phyloP scores from a whole-genome alignment of 2,797 vertebrate species.

The Ptychobarbus kaznakovi region DNA sequence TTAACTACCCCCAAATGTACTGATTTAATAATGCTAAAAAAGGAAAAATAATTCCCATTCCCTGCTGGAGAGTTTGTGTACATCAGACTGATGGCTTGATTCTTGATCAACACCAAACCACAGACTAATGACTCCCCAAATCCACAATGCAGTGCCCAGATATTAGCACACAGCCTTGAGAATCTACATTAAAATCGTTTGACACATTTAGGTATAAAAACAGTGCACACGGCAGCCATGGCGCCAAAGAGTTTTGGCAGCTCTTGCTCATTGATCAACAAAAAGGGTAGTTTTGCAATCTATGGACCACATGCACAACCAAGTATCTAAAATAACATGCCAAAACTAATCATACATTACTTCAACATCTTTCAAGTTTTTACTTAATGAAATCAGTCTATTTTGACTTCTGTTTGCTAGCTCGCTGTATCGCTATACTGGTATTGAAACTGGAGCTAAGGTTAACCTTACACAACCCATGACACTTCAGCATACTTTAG shows the following conservation, averaged over 20 bases:
- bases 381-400: conserved; percentile 10
- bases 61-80: conserved; percentile 23
- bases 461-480: conserved; percentile 34
- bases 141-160: not conserved
- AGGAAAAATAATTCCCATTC: not conserved
- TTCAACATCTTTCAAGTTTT: conserved; percentile 12
- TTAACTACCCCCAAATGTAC: conserved; percentile 45
- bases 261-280: conserved; percentile 17
- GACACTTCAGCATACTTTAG: conserved; percentile 14
- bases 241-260: conserved; percentile 23
- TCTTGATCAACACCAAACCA: conserved; percentile 18
- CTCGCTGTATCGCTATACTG: not conserved
- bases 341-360: not conserved
- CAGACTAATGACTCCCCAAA: conserved; percentile 16
- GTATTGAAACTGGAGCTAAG: conserved; percentile 21
- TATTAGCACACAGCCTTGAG: conserved; percentile 3
- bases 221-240: not conserved
- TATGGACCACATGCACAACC: not conserved
- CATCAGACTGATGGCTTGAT: conserved; percentile 19
- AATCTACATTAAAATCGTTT: conserved; percentile 17
- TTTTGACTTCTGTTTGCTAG: conserved; percentile 22
- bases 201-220: conserved; percentile 22
- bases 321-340: conserved; percentile 7
- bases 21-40: conserved; percentile 49
- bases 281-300: not conserved